These are phyloP conservation scores for Pipa parva DNA, from an alignment of 2,113 vertebrate genomes.

Conservation along the genomic window DNA sequence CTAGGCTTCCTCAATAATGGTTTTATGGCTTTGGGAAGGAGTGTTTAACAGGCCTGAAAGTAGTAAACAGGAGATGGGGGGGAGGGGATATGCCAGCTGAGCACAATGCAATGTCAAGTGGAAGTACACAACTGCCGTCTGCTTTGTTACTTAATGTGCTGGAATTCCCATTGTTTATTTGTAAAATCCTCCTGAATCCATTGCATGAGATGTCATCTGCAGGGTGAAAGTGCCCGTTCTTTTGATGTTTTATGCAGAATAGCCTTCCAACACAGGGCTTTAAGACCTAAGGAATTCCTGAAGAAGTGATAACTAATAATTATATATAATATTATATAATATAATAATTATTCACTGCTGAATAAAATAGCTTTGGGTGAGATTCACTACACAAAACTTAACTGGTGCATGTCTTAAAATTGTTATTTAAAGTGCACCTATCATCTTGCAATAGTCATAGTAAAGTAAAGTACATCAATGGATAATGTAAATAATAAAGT, in stretches of 20 bases:
- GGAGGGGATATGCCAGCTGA: background rate
- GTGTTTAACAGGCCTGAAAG: slow-evolving; percentile 8
- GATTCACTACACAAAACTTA: too few relatives aligned
- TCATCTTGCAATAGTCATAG: too few relatives aligned
- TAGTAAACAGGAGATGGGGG: slow-evolving; percentile 34
- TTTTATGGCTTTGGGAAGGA: slow-evolving; percentile 38
- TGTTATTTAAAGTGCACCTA: too few relatives aligned
- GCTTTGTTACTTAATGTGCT: slow-evolving; percentile 17
- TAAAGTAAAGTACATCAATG: too few relatives aligned
- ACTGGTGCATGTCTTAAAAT: too few relatives aligned
- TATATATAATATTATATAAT: too few relatives aligned
- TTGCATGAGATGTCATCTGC: background rate
- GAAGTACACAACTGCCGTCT: slow-evolving; percentile 27
- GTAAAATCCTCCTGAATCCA: background rate
- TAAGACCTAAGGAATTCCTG: too few relatives aligned
- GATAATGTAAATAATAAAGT: too few relatives aligned
- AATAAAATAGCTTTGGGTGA: too few relatives aligned
- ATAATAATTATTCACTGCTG: too few relatives aligned
- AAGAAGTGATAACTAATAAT: too few relatives aligned
- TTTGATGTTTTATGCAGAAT: background rate
- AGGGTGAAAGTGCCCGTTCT: background rate
- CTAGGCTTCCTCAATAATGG: slow-evolving; percentile 32
- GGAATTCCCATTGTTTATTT: slow-evolving; percentile 10
- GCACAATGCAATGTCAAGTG: slow-evolving; percentile 37
- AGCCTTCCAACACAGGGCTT: too few relatives aligned